Evolutionary conservation across 1,140 invertebrate species (phyloP), one percentile per base, ranked within the genome.

Genomic region (Trichogramma pretiosum): DNA sequence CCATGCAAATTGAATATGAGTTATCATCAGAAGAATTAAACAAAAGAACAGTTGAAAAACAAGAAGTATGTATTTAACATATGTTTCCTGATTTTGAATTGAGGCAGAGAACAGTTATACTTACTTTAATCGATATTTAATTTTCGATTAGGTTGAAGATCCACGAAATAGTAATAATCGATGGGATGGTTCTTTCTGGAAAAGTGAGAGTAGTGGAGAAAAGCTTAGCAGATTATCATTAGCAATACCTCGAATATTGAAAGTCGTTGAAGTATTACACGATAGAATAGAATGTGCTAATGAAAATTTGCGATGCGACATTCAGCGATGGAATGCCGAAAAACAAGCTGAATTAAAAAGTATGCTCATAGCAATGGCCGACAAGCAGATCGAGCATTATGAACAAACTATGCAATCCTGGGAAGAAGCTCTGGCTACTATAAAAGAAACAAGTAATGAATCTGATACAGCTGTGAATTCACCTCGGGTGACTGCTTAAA

Each of bases 211-310:
- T 26, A 68, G 64, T 21, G 75, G 78, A 48, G 77, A 81, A 50
- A 78, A 77, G 56, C 57, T 80, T 9, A 75, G 78, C 53, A 74
- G 74, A 61, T 58, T 80, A 14, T 65, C 65, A 22, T 63, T 70
- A 38, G 50, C 62, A 7, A 77, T 80, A 52, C 76, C 77, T 3
- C 73, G 76, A 33, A 58, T 79, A 18, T 64, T 75, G 5, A 76
- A 78, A 56, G 73, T 73, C 28, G 72, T 73, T 0, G 79, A 81
- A 58, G 60, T 73, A n/a, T 59, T 74, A 32, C 78, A 81, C 54
- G 83, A 86, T 63, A 78, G 76, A 47, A 63, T 83, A 24, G 82
- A 83, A 60, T 82, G 80, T 59, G 81, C 83, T 0, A 85, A 84
- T 60, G 80, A 84, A 61, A 79, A 82, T 61, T 65, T 87, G 5